A percentile compares a stretch with the other conserved stretches of the same genome.
These are phyloP conservation scores for Clusia tigrina DNA, from an alignment of 2,888 invertebrate genomes.

Conservation along the genomic window DNA sequence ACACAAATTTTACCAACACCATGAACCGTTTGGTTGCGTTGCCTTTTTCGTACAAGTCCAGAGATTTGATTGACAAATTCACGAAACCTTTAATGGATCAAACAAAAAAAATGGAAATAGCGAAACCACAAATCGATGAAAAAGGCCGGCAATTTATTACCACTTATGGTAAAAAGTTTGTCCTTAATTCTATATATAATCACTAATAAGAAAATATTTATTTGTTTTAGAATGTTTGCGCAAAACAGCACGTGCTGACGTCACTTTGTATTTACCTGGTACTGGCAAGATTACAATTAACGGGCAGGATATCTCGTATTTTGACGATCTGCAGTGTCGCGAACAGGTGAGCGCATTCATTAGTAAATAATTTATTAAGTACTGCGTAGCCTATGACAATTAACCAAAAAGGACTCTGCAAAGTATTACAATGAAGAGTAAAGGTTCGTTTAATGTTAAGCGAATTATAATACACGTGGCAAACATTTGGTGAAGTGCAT, in stretches of 20 bases:
- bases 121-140: constrained; percentile 74
- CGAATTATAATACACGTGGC: no score
- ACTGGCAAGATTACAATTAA: constrained; percentile 85
- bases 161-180: constrained; percentile 69
- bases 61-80: constrained; percentile 79
- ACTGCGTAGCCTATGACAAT: no score
- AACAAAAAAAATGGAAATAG: constrained; percentile 70
- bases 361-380: no score
- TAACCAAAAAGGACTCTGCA: no score
- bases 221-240: constrained; percentile 70
- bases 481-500: no score
- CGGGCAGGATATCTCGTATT: constrained; percentile 78
- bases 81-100: constrained; percentile 71
- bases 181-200: no score
- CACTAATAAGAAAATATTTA: not conserved
- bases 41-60: constrained; percentile 75
- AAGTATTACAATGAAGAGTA: no score
- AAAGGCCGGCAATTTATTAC: constrained; percentile 77
- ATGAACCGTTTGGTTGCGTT: constrained; percentile 76
- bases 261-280: constrained; percentile 83
- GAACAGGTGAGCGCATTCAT: constrained; percentile 81
- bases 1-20: constrained; percentile 74
- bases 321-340: constrained; percentile 73
- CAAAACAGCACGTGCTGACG: constrained; percentile 77
- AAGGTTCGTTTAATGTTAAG: no score